These are phyloP conservation scores for Anoplius nigerrimus DNA, from an alignment of 2,888 invertebrate genomes.

Conservation along the genomic window DNA sequence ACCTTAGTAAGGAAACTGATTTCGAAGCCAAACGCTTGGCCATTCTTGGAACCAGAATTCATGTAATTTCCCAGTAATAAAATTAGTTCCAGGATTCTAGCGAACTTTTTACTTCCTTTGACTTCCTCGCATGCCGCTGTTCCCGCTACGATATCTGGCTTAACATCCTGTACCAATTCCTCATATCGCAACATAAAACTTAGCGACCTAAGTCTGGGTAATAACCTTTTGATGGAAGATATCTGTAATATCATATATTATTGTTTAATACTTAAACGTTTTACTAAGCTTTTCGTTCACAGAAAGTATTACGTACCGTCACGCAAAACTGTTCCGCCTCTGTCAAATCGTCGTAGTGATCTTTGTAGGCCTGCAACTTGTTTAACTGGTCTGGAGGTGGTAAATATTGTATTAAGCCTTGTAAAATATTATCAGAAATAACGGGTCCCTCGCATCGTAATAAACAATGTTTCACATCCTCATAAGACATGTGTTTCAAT, in stretches of 20 bases:
- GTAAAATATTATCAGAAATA: constrained; percentile 90
- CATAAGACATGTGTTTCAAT: constrained; percentile 88
- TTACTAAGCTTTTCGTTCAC: not conserved
- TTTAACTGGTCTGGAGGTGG: constrained; percentile 94
- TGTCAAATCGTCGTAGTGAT: constrained; percentile 86
- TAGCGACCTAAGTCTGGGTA: constrained; percentile 90
- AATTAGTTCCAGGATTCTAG: constrained; percentile 91
- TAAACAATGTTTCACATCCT: constrained; percentile 88
- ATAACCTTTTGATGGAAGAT: constrained; percentile 90
- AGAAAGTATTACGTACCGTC: constrained; percentile 81
- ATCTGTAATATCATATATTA: constrained; percentile 76
- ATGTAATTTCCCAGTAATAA: constrained; percentile 96
- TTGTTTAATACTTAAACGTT: not conserved
- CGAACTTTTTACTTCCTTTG: constrained; percentile 91
- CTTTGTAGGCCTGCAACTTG: constrained; percentile 87
- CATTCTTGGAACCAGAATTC: constrained; percentile 96
- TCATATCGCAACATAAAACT: constrained; percentile 92
- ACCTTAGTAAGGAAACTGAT: constrained; percentile 97
- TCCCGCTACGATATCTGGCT: constrained; percentile 95
- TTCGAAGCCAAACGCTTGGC: constrained; percentile 96
- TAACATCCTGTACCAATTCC: constrained; percentile 91
- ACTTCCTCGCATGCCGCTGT: constrained; percentile 97
- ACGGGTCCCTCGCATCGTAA: constrained; percentile 91
- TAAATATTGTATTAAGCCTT: constrained; percentile 92
- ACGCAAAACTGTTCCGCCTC: constrained; percentile 97